These are phyloP conservation scores for Puntigrus tetrazona DNA, from an alignment of 2,113 vertebrate species.

Conservation along the genomic window DNA sequence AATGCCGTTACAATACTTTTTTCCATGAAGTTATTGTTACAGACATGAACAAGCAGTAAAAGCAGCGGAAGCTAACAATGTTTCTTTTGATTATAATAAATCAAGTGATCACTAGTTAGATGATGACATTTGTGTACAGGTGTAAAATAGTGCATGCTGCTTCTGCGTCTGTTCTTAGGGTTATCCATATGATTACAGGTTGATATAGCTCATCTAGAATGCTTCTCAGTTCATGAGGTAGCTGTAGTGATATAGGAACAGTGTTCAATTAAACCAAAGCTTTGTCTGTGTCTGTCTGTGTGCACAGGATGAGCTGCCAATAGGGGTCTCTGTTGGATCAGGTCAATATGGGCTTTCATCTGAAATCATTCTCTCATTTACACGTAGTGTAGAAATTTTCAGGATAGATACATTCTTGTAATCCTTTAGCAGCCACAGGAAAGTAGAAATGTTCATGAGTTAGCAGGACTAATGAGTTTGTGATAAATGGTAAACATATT, in stretches of 20 bases:
- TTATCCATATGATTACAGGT: neutral
- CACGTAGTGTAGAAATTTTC: neutral
- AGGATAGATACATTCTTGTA: neutral
- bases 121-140: neutral
- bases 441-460: neutral
- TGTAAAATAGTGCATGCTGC: neutral
- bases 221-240: neutral
- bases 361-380: neutral
- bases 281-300: neutral
- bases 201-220: neutral
- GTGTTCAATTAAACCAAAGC: neutral
- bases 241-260: neutral
- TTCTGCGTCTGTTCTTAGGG: neutral
- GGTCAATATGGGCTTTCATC: neutral
- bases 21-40: neutral
- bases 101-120: neutral
- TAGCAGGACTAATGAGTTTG: neutral
- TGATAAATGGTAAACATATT: neutral
- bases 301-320: neutral
- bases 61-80: neutral
- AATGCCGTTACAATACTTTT: neutral
- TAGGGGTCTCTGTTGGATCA: neutral
- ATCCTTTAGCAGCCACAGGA: neutral
- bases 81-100: neutral
- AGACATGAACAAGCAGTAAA: neutral